phyloP scores from a whole-genome alignment of 23 tunicate species.

The Trididemnum clinides region DNA sequence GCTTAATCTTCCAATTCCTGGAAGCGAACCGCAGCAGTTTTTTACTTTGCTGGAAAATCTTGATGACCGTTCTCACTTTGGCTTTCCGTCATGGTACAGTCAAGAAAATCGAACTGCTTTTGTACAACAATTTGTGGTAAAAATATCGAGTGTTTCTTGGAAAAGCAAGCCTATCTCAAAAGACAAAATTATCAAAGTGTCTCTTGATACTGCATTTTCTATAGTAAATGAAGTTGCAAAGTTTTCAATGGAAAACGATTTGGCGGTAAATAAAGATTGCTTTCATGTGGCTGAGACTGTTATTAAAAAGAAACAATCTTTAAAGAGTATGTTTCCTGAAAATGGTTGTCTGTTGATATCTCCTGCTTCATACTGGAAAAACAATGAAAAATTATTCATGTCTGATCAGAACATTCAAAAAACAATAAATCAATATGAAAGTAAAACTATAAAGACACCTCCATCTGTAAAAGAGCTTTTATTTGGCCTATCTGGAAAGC shows the following conservation, averaged over 20 bases:
- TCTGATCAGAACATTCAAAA: slow-evolving; percentile 52
- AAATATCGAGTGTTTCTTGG: slow-evolving; percentile 32
- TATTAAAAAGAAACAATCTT: slow-evolving; percentile 40
- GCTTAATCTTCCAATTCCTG: slow-evolving; percentile 85
- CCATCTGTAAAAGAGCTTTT: slow-evolving; percentile 81
- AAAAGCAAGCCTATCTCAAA: not conserved
- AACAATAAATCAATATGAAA: slow-evolving; percentile 67
- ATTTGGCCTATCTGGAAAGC: slow-evolving; percentile 73
- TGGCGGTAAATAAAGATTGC: slow-evolving; percentile 46
- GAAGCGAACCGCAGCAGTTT: slow-evolving; percentile 79
- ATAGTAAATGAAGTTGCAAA: slow-evolving; percentile 47
- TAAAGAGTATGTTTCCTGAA: slow-evolving; percentile 76
- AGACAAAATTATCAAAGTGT: slow-evolving; percentile 2
- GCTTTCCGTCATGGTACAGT: slow-evolving; percentile 21
- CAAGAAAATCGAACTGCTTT: slow-evolving; percentile 50
- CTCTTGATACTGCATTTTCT: slow-evolving; percentile 36
- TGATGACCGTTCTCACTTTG: not conserved
- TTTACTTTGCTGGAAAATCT: slow-evolving; percentile 38
- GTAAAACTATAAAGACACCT: slow-evolving; percentile 57
- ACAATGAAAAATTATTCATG: slow-evolving; percentile 2
- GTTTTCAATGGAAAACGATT: slow-evolving; percentile 5
- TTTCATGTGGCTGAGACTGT: slow-evolving; percentile 49
- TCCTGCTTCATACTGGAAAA: slow-evolving; percentile 83
- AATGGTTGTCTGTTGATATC: slow-evolving; percentile 75
- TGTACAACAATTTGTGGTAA: slow-evolving; percentile 78